Evolutionary conservation across 2,797 vertebrate species (phyloP).

Genomic region (Capromys pilorides): DNA sequence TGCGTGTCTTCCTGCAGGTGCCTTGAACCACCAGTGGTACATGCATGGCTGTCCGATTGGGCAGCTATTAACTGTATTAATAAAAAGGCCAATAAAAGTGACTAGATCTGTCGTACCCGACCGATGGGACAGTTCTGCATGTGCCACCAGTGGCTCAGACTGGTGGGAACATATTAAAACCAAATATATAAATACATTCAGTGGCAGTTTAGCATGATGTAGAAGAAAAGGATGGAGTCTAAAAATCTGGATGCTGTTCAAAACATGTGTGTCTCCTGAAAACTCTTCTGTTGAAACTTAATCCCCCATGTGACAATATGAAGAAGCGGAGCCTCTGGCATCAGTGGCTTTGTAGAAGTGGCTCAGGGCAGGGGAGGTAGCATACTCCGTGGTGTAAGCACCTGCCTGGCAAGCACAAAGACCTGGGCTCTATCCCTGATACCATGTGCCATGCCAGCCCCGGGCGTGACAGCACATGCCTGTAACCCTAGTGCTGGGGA

Average conservation of each 20-base stretch:
- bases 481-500: too few relatives aligned
- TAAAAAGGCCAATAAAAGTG: neutral
- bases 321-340: neutral
- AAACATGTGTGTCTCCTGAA: neutral
- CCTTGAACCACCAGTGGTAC: neutral
- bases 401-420: too few relatives aligned
- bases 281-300: neutral
- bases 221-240: neutral
- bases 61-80: neutral
- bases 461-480: too few relatives aligned
- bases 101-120: neutral
- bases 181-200: neutral
- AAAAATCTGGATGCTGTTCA: neutral
- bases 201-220: neutral
- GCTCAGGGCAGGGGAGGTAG: neutral
- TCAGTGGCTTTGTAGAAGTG: neutral
- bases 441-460: too few relatives aligned
- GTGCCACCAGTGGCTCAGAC: neutral
- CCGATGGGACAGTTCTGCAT: too few relatives aligned
- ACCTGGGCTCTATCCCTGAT: too few relatives aligned
- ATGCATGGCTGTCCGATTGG: neutral
- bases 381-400: too few relatives aligned
- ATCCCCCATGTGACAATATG: neutral
- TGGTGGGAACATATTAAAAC: neutral
- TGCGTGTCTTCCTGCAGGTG: neutral